Base-by-base conservation (phyloP, 2,888 invertebrate genomes). In the Blastobasis adustella region DNA sequence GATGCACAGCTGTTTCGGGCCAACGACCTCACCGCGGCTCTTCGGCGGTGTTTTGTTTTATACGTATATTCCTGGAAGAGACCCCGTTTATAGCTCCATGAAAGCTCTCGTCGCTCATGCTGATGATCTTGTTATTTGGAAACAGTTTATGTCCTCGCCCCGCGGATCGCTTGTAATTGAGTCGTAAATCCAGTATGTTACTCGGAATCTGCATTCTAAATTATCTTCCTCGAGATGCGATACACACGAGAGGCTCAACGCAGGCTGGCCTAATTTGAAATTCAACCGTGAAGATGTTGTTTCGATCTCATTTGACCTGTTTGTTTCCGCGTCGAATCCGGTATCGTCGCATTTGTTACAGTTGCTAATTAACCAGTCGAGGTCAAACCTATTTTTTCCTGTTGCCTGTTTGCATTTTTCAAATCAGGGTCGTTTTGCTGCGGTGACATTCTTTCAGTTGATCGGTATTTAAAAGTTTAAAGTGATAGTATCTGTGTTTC, bases 1-100 rank as follows among this genome's bases (percentile, higher is more conserved):
- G 68, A 69, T 63, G 63, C 67, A 66, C 76, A 72, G 65, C 73
- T 76, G 73, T 65, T 72, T 56, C 58, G 58, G 71, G 69, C 72
- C 66, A 58, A 59, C 53, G 73, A 71, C 66, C 73, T 64, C 10
- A 47, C 41, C 42, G 45, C 42, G 38, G 49, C 52, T 47, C 37
- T 10, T 51, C 51, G 50, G 50, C 47, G 57, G 58, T 44, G 53
- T 47, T 50, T 59, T 58, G 55, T 49, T 49, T 58, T 53, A n/a
- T n/a, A n/a, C n/a, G n/a, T n/a, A 47, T 54, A 51, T 51, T 54
- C 47, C 46, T 23, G 44, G 49, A 51, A 49, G 44, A 40, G 47
- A 23, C 46, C 41, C n/a, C 46, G 36, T 51, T 51, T 54, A 54
- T 50, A 46, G 47, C 48, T 41, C 44, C 40, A 49, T 49, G 46